A percentile compares a stretch with the other conserved stretches of the same genome.
Evolutionary conservation across 2,797 vertebrate species (phyloP).

Genomic region (Chrysocyon brachyurus): DNA sequence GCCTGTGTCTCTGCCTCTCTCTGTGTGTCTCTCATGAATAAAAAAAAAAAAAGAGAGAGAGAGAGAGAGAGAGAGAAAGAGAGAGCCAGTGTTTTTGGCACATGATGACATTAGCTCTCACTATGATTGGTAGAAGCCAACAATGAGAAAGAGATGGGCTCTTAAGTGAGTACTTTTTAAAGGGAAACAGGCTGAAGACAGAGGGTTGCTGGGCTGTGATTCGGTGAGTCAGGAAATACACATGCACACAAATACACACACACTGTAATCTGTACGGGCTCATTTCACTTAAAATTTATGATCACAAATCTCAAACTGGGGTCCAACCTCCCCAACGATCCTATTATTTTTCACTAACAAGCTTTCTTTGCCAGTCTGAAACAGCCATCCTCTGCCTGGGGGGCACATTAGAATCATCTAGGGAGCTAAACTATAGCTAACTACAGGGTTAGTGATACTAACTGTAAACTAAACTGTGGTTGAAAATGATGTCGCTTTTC

Average conservation of each 20-base stretch:
- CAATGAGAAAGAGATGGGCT: not conserved
- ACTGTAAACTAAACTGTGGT: not conserved
- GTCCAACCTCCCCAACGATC: not conserved
- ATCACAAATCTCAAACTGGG: not conserved
- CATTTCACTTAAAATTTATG: conserved; percentile 59
- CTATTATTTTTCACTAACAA: not conserved
- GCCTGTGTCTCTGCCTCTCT: too few relatives aligned
- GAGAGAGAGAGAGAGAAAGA: too few relatives aligned
- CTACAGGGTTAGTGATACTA: not conserved
- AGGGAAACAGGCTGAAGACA: not conserved
- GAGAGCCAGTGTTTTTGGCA: not conserved
- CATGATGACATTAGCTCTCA: not conserved
- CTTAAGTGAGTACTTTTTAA: not conserved
- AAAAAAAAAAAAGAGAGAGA: too few relatives aligned
- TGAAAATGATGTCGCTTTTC: not conserved
- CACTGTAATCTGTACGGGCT: not conserved
- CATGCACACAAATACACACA: not conserved
- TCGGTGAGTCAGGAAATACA: not conserved
- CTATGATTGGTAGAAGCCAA: not conserved
- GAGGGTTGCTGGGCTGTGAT: not conserved
- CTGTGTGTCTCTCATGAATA: too few relatives aligned
- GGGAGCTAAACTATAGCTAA: not conserved
- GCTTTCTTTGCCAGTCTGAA: not conserved
- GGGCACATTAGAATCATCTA: not conserved
- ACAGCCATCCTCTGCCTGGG: not conserved